phyloP scores from a whole-genome alignment of 2,888 invertebrate genomes.

The Hypsopygia costalis region DNA sequence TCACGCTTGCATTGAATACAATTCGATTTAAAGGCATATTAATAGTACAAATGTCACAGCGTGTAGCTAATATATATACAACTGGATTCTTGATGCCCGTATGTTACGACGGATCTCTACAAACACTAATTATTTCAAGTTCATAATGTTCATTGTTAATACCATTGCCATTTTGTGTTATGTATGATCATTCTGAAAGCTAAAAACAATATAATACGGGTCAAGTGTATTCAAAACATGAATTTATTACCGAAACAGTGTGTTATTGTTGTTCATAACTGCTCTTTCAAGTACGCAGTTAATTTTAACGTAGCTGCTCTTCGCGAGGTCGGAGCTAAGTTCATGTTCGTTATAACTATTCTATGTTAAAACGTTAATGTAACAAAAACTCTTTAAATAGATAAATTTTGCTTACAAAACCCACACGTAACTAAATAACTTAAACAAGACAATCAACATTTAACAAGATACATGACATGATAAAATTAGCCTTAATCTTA shows the following conservation, averaged over 20 bases:
- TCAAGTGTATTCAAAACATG: slow-evolving; percentile 13
- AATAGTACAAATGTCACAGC: too few relatives aligned
- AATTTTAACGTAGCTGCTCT: neutral
- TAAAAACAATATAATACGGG: slow-evolving; percentile 11
- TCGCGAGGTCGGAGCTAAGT: slow-evolving; percentile 1
- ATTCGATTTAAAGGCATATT: too few relatives aligned
- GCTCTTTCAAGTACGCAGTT: too few relatives aligned
- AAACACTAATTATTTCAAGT: slow-evolving; percentile 1
- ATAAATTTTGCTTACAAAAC: too few relatives aligned
- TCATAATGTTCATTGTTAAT: slow-evolving; percentile 14
- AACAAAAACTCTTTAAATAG: neutral
- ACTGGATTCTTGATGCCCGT: slow-evolving; percentile 36
- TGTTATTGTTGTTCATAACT: too few relatives aligned
- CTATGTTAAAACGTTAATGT: neutral
- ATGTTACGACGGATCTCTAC: slow-evolving; percentile 18
- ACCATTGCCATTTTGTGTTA: neutral
- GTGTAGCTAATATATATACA: too few relatives aligned
- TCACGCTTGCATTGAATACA: too few relatives aligned
- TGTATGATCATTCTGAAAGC: too few relatives aligned
- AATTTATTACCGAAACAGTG: neutral
- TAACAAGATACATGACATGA: too few relatives aligned
- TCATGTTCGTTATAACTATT: neutral
- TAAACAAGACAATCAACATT: too few relatives aligned
- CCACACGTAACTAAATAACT: too few relatives aligned
- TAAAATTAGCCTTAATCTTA: too few relatives aligned